Conservation (phyloP, 2,888 invertebrate genomes). For the Siphlonurus alternatus region DNA sequence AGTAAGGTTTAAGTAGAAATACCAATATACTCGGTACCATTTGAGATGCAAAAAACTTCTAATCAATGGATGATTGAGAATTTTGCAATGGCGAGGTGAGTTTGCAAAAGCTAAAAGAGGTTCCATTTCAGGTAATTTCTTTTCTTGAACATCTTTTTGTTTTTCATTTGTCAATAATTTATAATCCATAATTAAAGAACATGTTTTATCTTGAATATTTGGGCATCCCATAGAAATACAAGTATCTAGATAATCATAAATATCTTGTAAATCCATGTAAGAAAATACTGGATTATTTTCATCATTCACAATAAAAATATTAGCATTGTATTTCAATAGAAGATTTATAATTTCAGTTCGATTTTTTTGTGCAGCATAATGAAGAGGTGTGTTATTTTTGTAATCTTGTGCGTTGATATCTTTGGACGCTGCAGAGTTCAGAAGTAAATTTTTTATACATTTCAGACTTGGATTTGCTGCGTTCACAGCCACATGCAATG, state of each 20-base stretch:
- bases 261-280: not conserved
- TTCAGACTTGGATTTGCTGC: too few species aligned
- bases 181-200: too few species aligned
- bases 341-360: too few species aligned
- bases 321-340: not conserved
- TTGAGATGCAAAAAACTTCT: slow-evolving; percentile 65
- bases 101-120: slow-evolving; percentile 54
- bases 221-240: too few species aligned
- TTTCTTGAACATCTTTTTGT: too few species aligned
- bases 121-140: slow-evolving; percentile 56
- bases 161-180: too few species aligned
- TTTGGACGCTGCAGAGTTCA: too few species aligned
- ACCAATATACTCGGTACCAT: slow-evolving; percentile 57
- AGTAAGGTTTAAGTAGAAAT: slow-evolving; percentile 53
- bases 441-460: too few species aligned
- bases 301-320: not conserved
- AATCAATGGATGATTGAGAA: slow-evolving; percentile 61
- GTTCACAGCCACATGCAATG: too few species aligned
- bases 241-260: slow-evolving; percentile 1
- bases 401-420: too few species aligned
- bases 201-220: too few species aligned
- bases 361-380: slow-evolving; percentile 23
- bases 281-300: slow-evolving; percentile 1
- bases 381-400: slow-evolving; percentile 52
- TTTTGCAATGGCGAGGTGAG: slow-evolving; percentile 44